These are phyloP conservation scores for Theocolax elegans DNA, from an alignment of 1,140 invertebrate genomes.

Conservation along the genomic window DNA sequence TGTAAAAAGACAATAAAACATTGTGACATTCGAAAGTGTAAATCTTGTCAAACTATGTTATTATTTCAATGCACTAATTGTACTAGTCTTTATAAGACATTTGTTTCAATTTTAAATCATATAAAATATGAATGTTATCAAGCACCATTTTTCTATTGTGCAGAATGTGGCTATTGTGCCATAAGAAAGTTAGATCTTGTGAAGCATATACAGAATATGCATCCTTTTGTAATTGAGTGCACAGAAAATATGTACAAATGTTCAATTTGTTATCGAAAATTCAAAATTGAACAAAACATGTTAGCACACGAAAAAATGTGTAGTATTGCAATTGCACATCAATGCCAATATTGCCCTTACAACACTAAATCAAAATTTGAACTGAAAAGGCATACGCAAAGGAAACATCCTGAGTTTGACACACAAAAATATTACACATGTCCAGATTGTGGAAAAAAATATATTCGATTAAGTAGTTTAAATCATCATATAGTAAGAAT, in stretches of 20 bases:
- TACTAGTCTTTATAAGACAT: conserved; percentile 9
- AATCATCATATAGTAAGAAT: conserved; percentile 3
- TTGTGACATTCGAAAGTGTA: not conserved
- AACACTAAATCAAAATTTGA: conserved; percentile 2
- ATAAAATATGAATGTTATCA: conserved; percentile 26
- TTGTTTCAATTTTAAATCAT: conserved; percentile 13
- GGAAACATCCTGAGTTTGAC: not conserved
- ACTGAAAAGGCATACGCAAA: conserved; percentile 4
- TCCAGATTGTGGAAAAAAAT: conserved; percentile 20
- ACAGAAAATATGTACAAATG: not conserved
- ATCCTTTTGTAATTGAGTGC: not conserved
- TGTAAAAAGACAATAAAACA: conserved; percentile 9
- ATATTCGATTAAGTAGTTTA: not conserved
- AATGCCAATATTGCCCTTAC: conserved; percentile 16
- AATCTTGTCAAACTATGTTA: not conserved
- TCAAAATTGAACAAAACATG: not conserved
- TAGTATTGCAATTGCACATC: not conserved
- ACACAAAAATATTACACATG: conserved; percentile 6
- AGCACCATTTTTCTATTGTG: conserved; percentile 1
- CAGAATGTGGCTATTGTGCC: conserved; percentile 10
- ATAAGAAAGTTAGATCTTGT: not conserved
- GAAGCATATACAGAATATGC: conserved; percentile 19
- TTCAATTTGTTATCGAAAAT: conserved; percentile 16
- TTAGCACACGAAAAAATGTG: conserved; percentile 27
- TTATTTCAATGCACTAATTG: conserved; percentile 29